Base-by-base conservation (phyloP, 2,797 vertebrate species). In the Allobates femoralis region DNA sequence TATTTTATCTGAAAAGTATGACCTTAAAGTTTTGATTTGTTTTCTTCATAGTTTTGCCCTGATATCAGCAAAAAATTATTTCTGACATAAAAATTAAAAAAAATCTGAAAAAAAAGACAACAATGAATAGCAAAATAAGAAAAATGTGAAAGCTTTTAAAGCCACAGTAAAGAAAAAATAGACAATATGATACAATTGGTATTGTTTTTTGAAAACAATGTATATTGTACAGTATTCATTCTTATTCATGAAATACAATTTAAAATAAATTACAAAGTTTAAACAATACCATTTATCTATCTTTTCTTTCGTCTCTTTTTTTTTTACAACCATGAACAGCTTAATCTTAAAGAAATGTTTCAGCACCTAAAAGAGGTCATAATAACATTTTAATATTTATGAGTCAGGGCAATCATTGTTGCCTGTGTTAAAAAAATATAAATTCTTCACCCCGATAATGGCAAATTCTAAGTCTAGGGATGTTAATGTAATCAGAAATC, bases 401-500 rank as follows among this genome's bases (percentile, higher is more conserved):
- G 34, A 82, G 73, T 30, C 50, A 26, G 21, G 16, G 64, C 51
- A 83, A 83, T 83, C 81, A 83, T 28, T 2, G 21, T 23, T 41
- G 15, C 53, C 37, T 34, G 53, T 37, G 19, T 53, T 23, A 34
- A 81, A 81, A 69, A 34, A 71, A 23, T 26, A 16, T 19, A 19
- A 80, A 50, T 66, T 69, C 1, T 41, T 60, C 26, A 75, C 69
- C 69, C 69, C 55, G 62, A 83, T 73, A 83, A 58, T 37, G 23
- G 55, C 26, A 60, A 32, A 46, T 60, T 58, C 53, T 46, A 58
- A 77, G 53, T 83, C 60, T 74, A 83, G 55, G 50, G 51, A 83
- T 83, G 69, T 55, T 74, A 74, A 83, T 83, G 81, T 60, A 83
- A 83, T 83, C 81, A 83, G 53, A 60, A 46, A 83, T 75, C 81